Percentiles rank a stretch among this genome's conserved stretches.
phyloP scores from a whole-genome alignment of 2,113 vertebrate genomes.

The Todiramphus chloris region DNA sequence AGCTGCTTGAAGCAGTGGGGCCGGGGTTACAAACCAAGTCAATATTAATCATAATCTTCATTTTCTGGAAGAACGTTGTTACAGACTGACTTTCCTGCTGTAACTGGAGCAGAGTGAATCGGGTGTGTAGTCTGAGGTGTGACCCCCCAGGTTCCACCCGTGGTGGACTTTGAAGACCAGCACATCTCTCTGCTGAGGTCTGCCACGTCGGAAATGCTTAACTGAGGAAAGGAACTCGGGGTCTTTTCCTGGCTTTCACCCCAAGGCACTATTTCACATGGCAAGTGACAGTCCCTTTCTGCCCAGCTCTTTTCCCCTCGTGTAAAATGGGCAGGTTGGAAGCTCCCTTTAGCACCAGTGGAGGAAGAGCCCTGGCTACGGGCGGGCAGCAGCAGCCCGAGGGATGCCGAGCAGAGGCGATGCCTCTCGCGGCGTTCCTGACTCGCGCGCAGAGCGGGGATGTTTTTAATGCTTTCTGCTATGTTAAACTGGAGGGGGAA shows the following conservation, averaged over 20 bases:
- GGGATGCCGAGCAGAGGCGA: background rate
- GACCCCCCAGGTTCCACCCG: background rate
- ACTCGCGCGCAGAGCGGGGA: no score
- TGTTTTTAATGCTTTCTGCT: background rate
- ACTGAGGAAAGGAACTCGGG: background rate
- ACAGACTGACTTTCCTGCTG: background rate
- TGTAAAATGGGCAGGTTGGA: background rate
- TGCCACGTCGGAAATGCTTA: background rate
- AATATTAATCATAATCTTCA: background rate
- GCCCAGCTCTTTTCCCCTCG: background rate
- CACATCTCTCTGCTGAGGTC: background rate
- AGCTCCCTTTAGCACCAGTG: accelerated
- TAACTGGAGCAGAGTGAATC: background rate
- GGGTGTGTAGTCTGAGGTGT: background rate
- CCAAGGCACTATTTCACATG: background rate
- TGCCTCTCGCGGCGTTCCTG: background rate
- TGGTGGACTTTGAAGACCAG: background rate
- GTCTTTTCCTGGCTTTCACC: background rate
- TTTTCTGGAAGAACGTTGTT: background rate
- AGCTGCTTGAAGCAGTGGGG: background rate
- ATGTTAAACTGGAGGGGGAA: background rate
- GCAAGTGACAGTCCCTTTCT: background rate
- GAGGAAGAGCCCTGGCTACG: background rate
- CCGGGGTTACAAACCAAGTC: background rate
- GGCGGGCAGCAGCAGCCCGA: background rate